Evolutionary conservation across 2,113 vertebrate genomes (phyloP).

Genomic region (Amazona vittata): DNA sequence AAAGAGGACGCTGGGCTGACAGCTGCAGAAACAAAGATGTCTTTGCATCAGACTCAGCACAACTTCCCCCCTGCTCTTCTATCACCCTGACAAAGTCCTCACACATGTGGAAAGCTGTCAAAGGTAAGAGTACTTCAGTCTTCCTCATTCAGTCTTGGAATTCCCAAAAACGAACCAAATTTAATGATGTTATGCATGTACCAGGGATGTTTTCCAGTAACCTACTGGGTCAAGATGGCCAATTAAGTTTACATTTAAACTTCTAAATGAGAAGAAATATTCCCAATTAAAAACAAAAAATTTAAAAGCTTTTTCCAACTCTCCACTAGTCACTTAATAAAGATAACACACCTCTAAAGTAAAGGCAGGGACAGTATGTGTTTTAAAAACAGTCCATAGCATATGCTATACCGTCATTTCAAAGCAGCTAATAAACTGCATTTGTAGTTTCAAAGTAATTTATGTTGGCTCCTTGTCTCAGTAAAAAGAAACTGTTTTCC

Average conservation of each 20-base stretch:
- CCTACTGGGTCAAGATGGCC: neutral
- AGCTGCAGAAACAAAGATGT: conserved; percentile 1
- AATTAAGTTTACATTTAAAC: neutral
- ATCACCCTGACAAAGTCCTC: neutral
- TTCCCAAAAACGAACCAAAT: neutral
- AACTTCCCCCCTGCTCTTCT: neutral
- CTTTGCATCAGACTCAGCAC: neutral
- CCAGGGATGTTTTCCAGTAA: neutral
- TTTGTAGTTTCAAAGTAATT: neutral
- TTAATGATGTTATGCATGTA: neutral
- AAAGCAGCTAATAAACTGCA: neutral
- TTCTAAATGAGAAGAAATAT: neutral
- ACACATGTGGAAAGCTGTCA: neutral
- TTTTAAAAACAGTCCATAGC: neutral
- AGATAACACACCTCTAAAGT: neutral
- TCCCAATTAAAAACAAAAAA: neutral
- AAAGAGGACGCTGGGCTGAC: neutral
- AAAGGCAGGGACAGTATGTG: neutral
- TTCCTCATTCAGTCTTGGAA: neutral
- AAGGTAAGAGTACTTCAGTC: neutral
- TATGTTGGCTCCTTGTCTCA: neutral
- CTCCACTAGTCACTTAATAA: neutral
- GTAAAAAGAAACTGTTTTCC: neutral
- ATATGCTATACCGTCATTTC: neutral
- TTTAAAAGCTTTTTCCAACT: neutral